These are phyloP conservation scores for Aspidiotus rigidus DNA, from an alignment of 2,888 invertebrate species.

Conservation along the genomic window DNA sequence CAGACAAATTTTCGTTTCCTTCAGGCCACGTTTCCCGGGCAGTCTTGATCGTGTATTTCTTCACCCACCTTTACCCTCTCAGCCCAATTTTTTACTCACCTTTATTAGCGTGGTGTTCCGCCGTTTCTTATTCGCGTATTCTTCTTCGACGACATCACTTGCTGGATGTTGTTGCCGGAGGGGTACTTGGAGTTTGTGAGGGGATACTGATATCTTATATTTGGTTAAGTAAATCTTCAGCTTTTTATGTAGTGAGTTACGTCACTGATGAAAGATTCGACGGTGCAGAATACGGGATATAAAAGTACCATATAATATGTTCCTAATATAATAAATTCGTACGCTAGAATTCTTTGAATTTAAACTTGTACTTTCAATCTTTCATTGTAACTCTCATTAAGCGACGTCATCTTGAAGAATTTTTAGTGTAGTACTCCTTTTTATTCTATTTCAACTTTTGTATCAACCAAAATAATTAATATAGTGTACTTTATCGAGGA, in stretches of 20 bases:
- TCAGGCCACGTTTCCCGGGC: slow-evolving; percentile 80
- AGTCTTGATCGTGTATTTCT: slow-evolving; percentile 63
- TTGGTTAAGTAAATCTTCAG: slow-evolving; percentile 59
- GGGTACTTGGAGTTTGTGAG: slow-evolving; percentile 61
- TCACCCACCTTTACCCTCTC: slow-evolving; percentile 54
- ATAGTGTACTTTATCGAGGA: no score
- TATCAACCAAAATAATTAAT: no score
- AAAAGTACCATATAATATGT: slow-evolving; percentile 36
- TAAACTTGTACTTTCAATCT: no score
- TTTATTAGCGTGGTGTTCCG: slow-evolving; percentile 54
- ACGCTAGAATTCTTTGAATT: no score
- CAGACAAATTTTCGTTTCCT: slow-evolving; percentile 87
- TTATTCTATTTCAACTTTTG: no score
- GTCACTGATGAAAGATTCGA: slow-evolving; percentile 55
- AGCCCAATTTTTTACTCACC: slow-evolving; percentile 40
- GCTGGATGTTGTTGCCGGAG: slow-evolving; percentile 71
- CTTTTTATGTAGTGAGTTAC: slow-evolving; percentile 48
- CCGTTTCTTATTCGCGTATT: slow-evolving; percentile 69
- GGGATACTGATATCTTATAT: slow-evolving; percentile 55
- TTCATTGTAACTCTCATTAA: no score
- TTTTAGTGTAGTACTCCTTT: no score
- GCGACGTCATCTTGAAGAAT: no score
- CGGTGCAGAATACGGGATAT: slow-evolving; percentile 62
- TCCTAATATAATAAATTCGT: no score
- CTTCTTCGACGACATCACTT: slow-evolving; percentile 78